Evolutionary conservation across 2,888 invertebrate genomes (phyloP).

Genomic region (Macrophya annulata): DNA sequence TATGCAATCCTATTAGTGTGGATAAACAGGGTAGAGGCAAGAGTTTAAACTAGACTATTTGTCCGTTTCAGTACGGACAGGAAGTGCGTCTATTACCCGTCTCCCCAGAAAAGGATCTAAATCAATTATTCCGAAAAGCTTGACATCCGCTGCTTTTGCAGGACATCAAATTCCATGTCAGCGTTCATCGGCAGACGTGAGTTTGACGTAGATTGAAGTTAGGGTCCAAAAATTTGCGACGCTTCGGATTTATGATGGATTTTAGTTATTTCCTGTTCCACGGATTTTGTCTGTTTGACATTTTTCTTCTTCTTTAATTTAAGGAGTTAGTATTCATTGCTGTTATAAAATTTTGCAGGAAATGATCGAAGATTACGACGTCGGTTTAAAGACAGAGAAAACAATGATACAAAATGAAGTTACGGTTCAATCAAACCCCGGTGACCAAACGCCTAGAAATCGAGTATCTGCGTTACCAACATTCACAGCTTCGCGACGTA

Average conservation of each 20-base stretch:
- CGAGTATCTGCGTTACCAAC: constrained; percentile 34
- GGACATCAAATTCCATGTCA: constrained; percentile 20
- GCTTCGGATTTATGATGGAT: background rate
- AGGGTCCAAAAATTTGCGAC: background rate
- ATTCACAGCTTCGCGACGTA: constrained; percentile 20
- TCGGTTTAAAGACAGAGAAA: constrained; percentile 22
- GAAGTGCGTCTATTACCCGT: constrained; percentile 27
- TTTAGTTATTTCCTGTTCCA: background rate
- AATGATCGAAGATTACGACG: background rate
- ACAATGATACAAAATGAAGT: constrained; percentile 10
- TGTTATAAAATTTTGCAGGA: background rate
- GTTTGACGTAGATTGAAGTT: background rate
- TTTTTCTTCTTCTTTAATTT: background rate
- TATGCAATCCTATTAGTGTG: background rate
- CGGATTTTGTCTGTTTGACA: background rate
- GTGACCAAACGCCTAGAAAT: constrained; percentile 21
- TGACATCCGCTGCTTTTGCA: background rate
- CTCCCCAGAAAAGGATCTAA: constrained; percentile 39
- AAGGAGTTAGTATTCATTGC: background rate
- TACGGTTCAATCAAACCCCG: constrained; percentile 7
- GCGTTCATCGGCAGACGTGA: constrained; percentile 18
- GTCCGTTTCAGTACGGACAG: constrained; percentile 30
- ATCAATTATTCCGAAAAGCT: constrained; percentile 29
- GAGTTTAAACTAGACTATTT: background rate
- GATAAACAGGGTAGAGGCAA: background rate